Evolutionary conservation across 2,113 vertebrate genomes (phyloP).

Genomic region (Gadus chalcogrammus): DNA sequence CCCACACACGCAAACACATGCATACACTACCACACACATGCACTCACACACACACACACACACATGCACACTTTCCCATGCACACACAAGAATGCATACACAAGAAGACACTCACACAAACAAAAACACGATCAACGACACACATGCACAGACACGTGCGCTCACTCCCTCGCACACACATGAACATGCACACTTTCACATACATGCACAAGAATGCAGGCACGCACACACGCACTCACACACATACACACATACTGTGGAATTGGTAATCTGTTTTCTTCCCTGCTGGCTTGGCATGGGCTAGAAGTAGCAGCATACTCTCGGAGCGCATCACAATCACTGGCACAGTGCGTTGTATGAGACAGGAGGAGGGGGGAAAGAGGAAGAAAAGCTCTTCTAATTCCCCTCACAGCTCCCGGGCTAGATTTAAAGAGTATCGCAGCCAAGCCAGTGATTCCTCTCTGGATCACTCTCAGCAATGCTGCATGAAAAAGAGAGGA

Average conservation of each 20-base stretch:
- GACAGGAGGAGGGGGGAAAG: constrained; percentile 5
- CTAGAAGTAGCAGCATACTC: constrained; percentile 31
- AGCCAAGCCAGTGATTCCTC: constrained; percentile 10
- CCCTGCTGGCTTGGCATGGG: constrained; percentile 32
- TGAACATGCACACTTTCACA: constrained; percentile 18
- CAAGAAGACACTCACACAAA: constrained; percentile 24
- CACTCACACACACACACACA: constrained; percentile 25
- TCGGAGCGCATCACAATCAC: constrained; percentile 50
- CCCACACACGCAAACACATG: constrained; percentile 17
- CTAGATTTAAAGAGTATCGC: constrained; percentile 6
- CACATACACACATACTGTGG: constrained; percentile 31
- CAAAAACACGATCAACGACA: constrained; percentile 21
- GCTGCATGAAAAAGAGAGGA: neutral
- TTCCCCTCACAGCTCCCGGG: constrained; percentile 25
- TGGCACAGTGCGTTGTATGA: constrained; percentile 22
- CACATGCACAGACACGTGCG: constrained; percentile 20
- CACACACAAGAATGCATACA: constrained; percentile 31
- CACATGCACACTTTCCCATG: constrained; percentile 6
- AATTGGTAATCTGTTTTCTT: constrained; percentile 53
- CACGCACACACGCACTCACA: constrained; percentile 11
- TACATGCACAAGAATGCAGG: too few species aligned
- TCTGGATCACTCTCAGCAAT: constrained; percentile 11
- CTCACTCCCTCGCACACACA: constrained; percentile 22
- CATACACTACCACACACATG: constrained; percentile 25
- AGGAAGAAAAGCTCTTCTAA: neutral